Evolutionary conservation across 2,888 invertebrate genomes (phyloP), one percentile per base, ranked within the genome.

Genomic region (Andrena haemorrhoa): DNA sequence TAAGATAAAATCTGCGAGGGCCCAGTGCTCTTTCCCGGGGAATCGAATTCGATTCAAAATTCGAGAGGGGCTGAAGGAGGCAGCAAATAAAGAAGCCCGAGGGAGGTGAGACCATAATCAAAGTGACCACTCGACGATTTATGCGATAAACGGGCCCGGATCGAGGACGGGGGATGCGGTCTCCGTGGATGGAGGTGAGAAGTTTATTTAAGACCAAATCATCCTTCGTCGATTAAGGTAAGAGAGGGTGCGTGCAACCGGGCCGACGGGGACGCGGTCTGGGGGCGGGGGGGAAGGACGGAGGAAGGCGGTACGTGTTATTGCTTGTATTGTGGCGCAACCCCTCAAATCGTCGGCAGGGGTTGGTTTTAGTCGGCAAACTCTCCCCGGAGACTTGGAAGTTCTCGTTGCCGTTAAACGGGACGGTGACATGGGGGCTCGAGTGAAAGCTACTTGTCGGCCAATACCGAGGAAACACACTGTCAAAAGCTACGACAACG

Each of bases 181-280:
- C 51, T 82, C 82, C 76, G 85, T 75, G 70, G 82, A 69, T 73
- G 79, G 91, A 92, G 90, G 91, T 90, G 92, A 91, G 91, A 93
- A 93, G 93, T 94, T 94, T 94, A 94, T 93, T 94, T 94, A 94
- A 93, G 93, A 92, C 92, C 91, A 93, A 93, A 93, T 94, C 93
- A 91, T 93, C 91, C 90, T 90, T 90, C 92, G 90, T 93, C 93
- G 93, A 93, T 94, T 94, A 93, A 93, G 92, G 91, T 91, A 91
- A 92, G 90, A 90, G 90, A 88, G 85, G 89, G 86, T 86, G 90
- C 86, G 88, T 85, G 84, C 82, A 80, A 77, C 80, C 71, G 78
- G 72, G 58, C 61, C 33, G 80, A 77, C 68, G 79, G 83, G 75
- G 85, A 71, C 41, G 41, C 41, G 41, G 69, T 72, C 69, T 53